Conservation (phyloP, 1,140 invertebrate species). For the Geopemphigus sp. region DNA sequence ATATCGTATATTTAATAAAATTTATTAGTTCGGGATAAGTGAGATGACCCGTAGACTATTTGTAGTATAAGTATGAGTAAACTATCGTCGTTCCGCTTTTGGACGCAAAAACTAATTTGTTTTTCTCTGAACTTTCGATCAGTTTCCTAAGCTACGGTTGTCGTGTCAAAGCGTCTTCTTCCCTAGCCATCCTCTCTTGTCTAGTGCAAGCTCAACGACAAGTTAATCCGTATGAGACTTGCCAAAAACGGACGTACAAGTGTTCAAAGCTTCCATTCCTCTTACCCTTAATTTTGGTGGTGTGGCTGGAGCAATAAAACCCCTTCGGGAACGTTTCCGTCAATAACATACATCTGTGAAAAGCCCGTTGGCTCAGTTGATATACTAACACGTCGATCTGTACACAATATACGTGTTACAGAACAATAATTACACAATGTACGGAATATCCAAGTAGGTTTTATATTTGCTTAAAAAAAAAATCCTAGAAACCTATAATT, state of each 20-base stretch:
- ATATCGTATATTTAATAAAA: no score
- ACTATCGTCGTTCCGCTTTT: conserved; percentile 24
- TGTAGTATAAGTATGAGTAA: conserved; percentile 11
- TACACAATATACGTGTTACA: conserved; percentile 26
- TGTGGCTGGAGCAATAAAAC: conserved; percentile 15
- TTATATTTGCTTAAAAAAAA: not conserved
- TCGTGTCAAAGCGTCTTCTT: conserved; percentile 18
- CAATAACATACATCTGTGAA: conserved; percentile 17
- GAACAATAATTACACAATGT: not conserved
- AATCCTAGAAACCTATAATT: not conserved
- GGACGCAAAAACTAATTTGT: conserved; percentile 35
- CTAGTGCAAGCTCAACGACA: conserved; percentile 42
- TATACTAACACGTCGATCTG: conserved; percentile 27
- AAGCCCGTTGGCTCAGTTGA: conserved; percentile 26
- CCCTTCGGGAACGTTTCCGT: conserved; percentile 13
- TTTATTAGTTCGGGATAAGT: not conserved
- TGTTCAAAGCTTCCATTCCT: conserved; percentile 36
- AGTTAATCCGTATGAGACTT: conserved; percentile 45
- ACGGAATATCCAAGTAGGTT: not conserved
- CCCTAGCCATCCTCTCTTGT: conserved; percentile 11
- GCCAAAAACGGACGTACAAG: conserved; percentile 46
- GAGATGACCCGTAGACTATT: not conserved
- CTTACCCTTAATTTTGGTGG: conserved; percentile 18
- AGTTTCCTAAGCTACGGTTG: conserved; percentile 33
- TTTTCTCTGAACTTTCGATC: conserved; percentile 37